Base-by-base conservation (phyloP, 2,113 vertebrate genomes). In the Melospiza melodia region DNA sequence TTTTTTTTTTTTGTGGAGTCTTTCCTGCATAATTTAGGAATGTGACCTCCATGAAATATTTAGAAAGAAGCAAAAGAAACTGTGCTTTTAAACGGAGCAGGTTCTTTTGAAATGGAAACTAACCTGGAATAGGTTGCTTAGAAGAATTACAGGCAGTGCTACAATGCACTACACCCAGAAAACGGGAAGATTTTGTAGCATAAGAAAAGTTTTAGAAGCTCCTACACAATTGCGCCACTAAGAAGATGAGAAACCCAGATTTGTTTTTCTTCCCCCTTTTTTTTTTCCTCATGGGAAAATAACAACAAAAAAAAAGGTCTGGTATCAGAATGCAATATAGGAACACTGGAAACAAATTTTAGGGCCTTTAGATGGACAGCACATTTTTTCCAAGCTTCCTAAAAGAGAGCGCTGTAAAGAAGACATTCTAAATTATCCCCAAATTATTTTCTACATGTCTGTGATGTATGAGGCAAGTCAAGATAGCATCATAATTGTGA, bases 401-500 rank as follows among this genome's bases (percentile, higher is more conserved):
- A 52, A 55, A 88, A 67, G 5, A 25, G 8, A 76, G 23, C 41
- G 20, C 13, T 7, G 10, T 84, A 49, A 74, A 65, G 23, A 91
- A 62, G 11, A 46, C 18, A 41, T 81, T 78, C 33, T 86, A 57
- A 86, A 54, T 41, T 67, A 2, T 5, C 10, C 4, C 24, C 2
- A 12, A 63, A 59, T 63, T 84, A 74, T 76, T 75, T 94, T 92
- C 62, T n/a, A n/a, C 12, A 11, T 27, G 2, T 46, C 59, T 84
- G 18, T 69, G 44, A 78, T 72, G 39, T 15, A 63, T 11, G 51
- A 89, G 76, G 63, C 8, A 6, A 91, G 48, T 69, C 71, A 73
- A 91, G 93, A 86, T 48, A 92, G 58, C 58, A 80, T 72, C 37
- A 46, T 68, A 88, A 91, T 48, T 90, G 41, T 68, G 55, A 93